Evolutionary conservation across 37 sponge, comb jelly and placozoan species (phyloP).

Genomic region (Bolinopsis microptera): DNA sequence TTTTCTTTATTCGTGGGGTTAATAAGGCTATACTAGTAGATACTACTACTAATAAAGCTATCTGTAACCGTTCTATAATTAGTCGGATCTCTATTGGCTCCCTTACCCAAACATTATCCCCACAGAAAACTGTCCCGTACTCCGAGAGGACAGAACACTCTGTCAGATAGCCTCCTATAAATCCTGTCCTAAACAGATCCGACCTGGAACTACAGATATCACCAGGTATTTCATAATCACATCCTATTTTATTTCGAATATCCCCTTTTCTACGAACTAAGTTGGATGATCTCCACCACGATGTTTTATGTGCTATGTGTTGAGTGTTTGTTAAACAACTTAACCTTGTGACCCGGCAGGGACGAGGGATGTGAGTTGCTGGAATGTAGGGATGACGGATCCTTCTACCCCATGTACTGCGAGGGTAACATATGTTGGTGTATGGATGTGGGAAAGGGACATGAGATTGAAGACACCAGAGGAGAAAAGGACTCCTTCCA

Average conservation of each 20-base stretch:
- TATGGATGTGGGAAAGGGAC: slow-evolving; percentile 3
- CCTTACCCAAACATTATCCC: too few relatives aligned
- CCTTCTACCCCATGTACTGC: slow-evolving; percentile 14
- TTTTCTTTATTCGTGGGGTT: too few relatives aligned
- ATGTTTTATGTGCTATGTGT: too few relatives aligned
- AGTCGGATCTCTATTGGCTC: too few relatives aligned
- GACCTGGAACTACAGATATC: slow-evolving; percentile 38
- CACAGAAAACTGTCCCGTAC: slow-evolving; percentile 27
- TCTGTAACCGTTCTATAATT: too few relatives aligned
- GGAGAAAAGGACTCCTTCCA: slow-evolving; percentile 5
- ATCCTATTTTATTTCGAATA: too few relatives aligned
- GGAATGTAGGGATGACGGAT: neutral
- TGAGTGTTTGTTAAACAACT: too few relatives aligned
- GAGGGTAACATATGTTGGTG: neutral
- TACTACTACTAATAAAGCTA: too few relatives aligned
- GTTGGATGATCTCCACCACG: neutral
- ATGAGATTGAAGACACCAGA: neutral
- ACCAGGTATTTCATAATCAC: neutral
- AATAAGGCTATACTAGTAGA: too few relatives aligned
- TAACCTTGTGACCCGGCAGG: too few relatives aligned
- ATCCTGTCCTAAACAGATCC: slow-evolving; percentile 39
- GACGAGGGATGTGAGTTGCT: neutral
- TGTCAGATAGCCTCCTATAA: slow-evolving; percentile 59
- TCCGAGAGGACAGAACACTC: slow-evolving; percentile 28
- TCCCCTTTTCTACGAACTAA: neutral